Percentiles rank a stretch among this genome's conserved stretches.
Evolutionary conservation across 2,888 invertebrate genomes (phyloP).

Genomic region (Aethes cnicana): DNA sequence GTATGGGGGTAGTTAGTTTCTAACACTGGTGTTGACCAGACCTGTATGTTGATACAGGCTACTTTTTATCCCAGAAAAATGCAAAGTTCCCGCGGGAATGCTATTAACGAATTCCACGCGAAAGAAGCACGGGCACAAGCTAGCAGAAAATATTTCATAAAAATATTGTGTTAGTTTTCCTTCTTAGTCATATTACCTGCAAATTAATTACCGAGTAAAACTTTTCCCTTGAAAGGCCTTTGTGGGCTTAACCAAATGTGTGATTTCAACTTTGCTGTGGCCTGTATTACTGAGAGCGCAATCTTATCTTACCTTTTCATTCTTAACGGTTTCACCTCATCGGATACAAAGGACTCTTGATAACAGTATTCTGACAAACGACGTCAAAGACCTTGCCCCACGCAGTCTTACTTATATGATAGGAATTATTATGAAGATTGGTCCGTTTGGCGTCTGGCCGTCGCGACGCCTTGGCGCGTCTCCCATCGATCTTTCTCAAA

Average conservation of each 20-base stretch:
- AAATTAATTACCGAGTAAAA: constrained; percentile 18
- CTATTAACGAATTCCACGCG: no score
- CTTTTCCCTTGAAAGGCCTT: constrained; percentile 13
- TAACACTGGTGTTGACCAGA: no score
- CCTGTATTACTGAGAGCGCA: constrained; percentile 3
- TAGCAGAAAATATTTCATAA: no score
- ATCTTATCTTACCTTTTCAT: neutral
- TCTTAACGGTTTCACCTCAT: no score
- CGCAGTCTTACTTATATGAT: constrained; percentile 20
- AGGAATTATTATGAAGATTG: constrained; percentile 26
- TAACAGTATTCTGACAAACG: no score
- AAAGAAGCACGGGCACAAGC: no score
- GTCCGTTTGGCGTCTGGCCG: constrained; percentile 19
- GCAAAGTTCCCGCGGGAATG: no score
- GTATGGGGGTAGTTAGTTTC: no score
- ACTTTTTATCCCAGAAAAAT: no score
- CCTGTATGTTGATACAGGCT: no score
- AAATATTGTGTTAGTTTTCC: no score
- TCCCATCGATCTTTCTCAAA: constrained; percentile 11
- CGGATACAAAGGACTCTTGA: no score
- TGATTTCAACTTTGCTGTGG: constrained; percentile 22
- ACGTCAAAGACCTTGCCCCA: neutral
- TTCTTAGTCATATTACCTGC: constrained; percentile 11
- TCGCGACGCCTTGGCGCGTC: constrained; percentile 22
- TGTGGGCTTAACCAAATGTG: constrained; percentile 13